Base-by-base conservation (phyloP, 2,888 invertebrate genomes). In the Vandiemenella viatica region DNA sequence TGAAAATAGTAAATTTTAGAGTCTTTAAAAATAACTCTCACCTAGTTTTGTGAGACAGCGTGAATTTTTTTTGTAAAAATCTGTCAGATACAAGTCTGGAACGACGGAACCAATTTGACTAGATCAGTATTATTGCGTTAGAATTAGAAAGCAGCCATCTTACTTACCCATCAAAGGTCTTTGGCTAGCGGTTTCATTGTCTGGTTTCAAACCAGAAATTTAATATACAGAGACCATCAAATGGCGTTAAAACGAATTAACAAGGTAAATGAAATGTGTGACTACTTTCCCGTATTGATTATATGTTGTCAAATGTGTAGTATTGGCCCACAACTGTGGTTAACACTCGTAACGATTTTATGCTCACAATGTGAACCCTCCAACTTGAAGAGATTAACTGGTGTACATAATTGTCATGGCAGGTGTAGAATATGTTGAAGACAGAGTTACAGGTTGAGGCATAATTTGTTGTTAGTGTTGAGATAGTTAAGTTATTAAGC, bases 191-290 rank as follows among this genome's bases (percentile, higher is more conserved):
- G 77, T 80, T 79, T 78, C 80, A 79, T 80, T 80, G 80, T 80
- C 79, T 80, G 78, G 78, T 79, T 76, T 75, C 76, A 77, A 77
- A 75, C 76, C 78, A 78, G 79, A 77, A 46, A 54, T 49, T 54
- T 47, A 49, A 32, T 80, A 81, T 60, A 64, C 63, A 65, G 62
- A 63, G 60, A 61, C 60, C 62, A 61, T 63, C 66, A 64, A 67
- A 89, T 89, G 89, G 89, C 89, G 80, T 85, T 89, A 84, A 89
- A 89, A 83, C 83, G 89, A 85, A 89, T 89, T 80, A 89, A 89
- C 81, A 89, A 89, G 88, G 85, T 85, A 50, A 51, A 26, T 42
- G n/a, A 42, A 19, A 19, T 42, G 13, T 42, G 21, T 15, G 15
- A n/a, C 38, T 38, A 38, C 15, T 43, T 43, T 49, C n/a, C n/a